These are phyloP conservation scores for Oreocharis arfaki DNA, from an alignment of 2,113 vertebrate genomes.

Conservation along the genomic window DNA sequence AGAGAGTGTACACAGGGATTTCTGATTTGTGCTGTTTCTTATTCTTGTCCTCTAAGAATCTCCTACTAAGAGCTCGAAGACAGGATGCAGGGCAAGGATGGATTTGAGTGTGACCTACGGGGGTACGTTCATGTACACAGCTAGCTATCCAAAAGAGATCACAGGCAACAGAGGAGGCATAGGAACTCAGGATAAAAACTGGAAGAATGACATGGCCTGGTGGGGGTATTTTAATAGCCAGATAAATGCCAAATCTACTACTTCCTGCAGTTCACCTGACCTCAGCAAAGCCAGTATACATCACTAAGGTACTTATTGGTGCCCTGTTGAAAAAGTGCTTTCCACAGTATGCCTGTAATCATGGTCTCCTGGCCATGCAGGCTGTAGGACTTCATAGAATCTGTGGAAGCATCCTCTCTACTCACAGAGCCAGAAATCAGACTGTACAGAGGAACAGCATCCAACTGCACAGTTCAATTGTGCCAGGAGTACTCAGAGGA, in stretches of 20 bases:
- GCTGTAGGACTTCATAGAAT: neutral
- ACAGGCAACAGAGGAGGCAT: neutral
- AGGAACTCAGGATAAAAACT: neutral
- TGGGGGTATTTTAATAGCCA: neutral
- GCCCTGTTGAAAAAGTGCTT: neutral
- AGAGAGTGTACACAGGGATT: neutral
- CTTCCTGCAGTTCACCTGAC: neutral
- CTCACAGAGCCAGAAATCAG: neutral
- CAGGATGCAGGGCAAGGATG: neutral
- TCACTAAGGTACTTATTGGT: neutral
- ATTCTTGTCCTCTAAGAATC: neutral
- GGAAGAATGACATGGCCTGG: neutral
- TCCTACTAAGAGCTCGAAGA: neutral
- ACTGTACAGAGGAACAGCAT: neutral
- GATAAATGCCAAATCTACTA: neutral
- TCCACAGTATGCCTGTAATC: neutral
- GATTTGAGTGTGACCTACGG: neutral
- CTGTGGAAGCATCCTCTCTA: neutral
- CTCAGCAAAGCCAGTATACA: neutral
- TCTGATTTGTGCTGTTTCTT: slow-evolving; percentile 3
- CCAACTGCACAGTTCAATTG: neutral
- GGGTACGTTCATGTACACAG: neutral
- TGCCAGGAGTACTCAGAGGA: neutral
- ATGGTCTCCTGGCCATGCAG: neutral
- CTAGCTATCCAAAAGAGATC: neutral